Conservation (phyloP, 2,113 vertebrate genomes). For the Microcebus ravelobensis region DNA sequence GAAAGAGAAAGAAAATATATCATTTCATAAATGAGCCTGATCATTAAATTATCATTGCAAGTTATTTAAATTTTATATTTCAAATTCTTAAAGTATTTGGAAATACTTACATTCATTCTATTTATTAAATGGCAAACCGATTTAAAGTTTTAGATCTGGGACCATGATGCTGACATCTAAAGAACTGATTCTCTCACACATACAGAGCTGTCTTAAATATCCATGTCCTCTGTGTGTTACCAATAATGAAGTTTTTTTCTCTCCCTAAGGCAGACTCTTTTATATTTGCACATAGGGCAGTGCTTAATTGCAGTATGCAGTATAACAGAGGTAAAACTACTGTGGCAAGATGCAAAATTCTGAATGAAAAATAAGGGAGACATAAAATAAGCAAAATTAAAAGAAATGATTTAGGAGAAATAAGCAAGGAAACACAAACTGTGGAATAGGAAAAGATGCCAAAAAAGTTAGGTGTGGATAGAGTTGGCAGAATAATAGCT, state of each 20-base stretch:
- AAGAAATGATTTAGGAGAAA: neutral
- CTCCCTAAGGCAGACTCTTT: neutral
- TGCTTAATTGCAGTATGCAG: constrained; percentile 3
- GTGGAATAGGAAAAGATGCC: neutral
- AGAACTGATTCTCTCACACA: neutral
- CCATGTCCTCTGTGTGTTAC: neutral
- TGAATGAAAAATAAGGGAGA: neutral
- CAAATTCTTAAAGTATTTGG: neutral
- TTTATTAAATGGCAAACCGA: neutral
- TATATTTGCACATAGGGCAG: neutral
- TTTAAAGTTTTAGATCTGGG: neutral
- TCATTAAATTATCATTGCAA: neutral
- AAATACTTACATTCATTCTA: rapidly evolving
- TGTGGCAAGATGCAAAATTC: neutral
- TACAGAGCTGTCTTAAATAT: constrained; percentile 35
- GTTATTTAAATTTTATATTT: constrained; percentile 58
- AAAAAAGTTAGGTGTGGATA: neutral
- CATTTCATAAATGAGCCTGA: neutral
- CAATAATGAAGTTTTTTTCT: constrained; percentile 4
- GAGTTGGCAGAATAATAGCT: neutral
- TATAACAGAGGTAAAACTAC: neutral
- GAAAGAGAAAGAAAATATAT: neutral
- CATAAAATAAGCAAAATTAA: neutral
- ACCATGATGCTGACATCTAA: neutral
- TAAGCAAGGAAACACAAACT: neutral